Conservation (phyloP, 1,140 invertebrate genomes). For the Drosophila orosa region DNA sequence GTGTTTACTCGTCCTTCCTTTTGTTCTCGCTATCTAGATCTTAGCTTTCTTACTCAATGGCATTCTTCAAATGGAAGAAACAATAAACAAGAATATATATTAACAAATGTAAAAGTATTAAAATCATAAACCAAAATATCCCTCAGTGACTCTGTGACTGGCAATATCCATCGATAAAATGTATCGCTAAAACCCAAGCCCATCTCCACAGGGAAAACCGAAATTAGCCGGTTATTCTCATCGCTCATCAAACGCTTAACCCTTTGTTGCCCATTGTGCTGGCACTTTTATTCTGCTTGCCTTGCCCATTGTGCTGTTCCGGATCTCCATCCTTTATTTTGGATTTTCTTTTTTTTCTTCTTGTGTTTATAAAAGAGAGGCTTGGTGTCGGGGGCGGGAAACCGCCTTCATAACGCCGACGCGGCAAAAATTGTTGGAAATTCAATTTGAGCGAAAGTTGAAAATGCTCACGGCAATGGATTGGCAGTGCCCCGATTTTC, state of each 20-base stretch:
- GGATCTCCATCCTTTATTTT: constrained; percentile 25
- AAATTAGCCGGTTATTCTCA: constrained; percentile 15
- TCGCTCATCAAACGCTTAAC: constrained; percentile 17
- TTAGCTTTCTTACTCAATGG: too few relatives aligned
- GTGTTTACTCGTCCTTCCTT: neutral
- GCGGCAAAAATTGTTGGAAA: constrained; percentile 72
- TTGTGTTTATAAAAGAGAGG: neutral
- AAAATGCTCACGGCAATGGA: constrained; percentile 49
- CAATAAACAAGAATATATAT: too few relatives aligned
- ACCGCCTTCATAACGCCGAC: constrained; percentile 49
- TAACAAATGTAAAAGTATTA: too few relatives aligned
- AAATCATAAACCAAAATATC: neutral
- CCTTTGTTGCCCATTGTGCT: constrained; percentile 46
- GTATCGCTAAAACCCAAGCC: neutral
- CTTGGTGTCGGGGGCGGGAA: neutral
- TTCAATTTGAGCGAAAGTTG: constrained; percentile 73
- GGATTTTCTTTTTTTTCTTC: neutral
- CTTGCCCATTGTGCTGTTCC: constrained; percentile 29
- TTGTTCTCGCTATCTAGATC: neutral
- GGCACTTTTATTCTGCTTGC: constrained; percentile 41
- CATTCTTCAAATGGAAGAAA: too few relatives aligned
- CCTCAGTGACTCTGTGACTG: neutral
- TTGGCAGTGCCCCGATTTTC: constrained; percentile 6
- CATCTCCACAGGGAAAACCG: neutral
- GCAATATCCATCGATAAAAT: neutral